phyloP scores from a whole-genome alignment of 1,140 invertebrate species.

The Daktulosphaira vitifoliae region DNA sequence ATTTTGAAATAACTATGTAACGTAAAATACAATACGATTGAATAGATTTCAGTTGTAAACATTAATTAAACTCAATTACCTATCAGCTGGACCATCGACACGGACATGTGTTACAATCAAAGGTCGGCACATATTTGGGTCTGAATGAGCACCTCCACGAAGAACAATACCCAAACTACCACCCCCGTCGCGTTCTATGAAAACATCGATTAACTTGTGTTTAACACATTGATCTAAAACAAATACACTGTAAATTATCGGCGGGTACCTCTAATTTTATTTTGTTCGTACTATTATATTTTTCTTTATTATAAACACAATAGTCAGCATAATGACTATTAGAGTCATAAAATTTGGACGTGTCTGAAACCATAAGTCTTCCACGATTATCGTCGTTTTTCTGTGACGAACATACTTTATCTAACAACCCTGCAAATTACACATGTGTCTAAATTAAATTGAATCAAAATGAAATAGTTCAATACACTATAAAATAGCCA shows the following conservation, averaged over 20 bases:
- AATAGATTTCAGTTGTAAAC: too few relatives aligned
- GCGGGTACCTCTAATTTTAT: background rate
- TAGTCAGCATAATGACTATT: background rate
- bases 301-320: background rate
- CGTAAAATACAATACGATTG: too few relatives aligned
- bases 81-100: slow-evolving; percentile 78
- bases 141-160: slow-evolving; percentile 61
- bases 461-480: too few relatives aligned
- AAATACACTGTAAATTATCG: too few relatives aligned
- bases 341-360: background rate
- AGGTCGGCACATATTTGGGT: slow-evolving; percentile 55
- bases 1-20: too few relatives aligned
- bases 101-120: slow-evolving; percentile 81
- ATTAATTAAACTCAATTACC: slow-evolving; percentile 48
- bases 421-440: slow-evolving; percentile 10
- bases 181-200: slow-evolving; percentile 46
- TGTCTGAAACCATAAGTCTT: slow-evolving; percentile 3
- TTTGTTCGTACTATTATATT: background rate
- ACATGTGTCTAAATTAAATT: too few relatives aligned
- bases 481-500: too few relatives aligned
- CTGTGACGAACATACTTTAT: slow-evolving; percentile 18
- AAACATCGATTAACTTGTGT: slow-evolving; percentile 36
- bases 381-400: background rate
- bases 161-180: slow-evolving; percentile 83
- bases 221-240: slow-evolving; percentile 26